phyloP scores from a whole-genome alignment of 2,797 vertebrate species.

The Corythornis leucogaster region DNA sequence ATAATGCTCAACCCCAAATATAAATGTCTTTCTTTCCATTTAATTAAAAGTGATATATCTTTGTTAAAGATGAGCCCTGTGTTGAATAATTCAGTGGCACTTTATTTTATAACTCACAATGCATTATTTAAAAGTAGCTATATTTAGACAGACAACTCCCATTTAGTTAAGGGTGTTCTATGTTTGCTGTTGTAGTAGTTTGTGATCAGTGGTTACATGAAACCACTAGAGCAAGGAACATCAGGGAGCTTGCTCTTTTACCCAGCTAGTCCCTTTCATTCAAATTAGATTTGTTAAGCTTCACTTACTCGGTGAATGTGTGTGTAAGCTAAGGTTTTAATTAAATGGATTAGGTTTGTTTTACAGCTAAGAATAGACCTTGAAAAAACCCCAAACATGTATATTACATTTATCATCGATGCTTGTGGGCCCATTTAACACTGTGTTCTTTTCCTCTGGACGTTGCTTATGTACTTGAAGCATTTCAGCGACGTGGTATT shows the following conservation, averaged over 20 bases:
- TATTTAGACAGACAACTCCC: conserved; percentile 81
- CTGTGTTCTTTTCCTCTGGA: background rate
- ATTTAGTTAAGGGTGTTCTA: conserved; percentile 66
- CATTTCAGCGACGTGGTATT: conserved; percentile 19
- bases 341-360: conserved; percentile 71
- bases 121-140: conserved; percentile 85
- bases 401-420: conserved; percentile 40
- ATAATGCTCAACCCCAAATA: background rate
- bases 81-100: conserved; percentile 87
- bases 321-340: conserved; percentile 76
- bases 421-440: background rate
- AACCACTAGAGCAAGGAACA: conserved; percentile 63
- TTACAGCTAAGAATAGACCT: conserved; percentile 72
- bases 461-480: conserved; percentile 37
- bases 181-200: conserved; percentile 74
- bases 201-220: conserved; percentile 73
- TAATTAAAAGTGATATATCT: conserved; percentile 74
- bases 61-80: conserved; percentile 80
- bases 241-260: conserved; percentile 50
- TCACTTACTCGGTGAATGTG: conserved; percentile 61
- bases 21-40: conserved; percentile 10
- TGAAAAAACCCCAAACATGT: conserved; percentile 47
- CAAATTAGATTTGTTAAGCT: conserved; percentile 66
- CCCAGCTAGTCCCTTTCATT: conserved; percentile 52
- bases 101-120: conserved; percentile 77